These are phyloP conservation scores for Pygoscelis antarcticus DNA, from an alignment of 2,113 vertebrate genomes.

Conservation along the genomic window DNA sequence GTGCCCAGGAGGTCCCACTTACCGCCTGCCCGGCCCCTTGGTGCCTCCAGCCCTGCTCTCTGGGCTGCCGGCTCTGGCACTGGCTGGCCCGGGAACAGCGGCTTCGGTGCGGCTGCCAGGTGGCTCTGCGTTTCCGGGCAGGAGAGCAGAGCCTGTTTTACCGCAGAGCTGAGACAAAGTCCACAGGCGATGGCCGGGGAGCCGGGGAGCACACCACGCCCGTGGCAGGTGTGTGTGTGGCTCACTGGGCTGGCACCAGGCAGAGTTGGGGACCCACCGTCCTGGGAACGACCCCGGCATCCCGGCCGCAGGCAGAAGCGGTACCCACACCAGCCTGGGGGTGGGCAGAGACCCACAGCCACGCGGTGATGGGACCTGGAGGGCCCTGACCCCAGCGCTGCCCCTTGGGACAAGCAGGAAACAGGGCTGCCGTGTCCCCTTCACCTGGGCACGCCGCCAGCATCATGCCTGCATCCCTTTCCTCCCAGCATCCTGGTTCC, in stretches of 20 bases:
- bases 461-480: background rate
- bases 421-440: fast-evolving
- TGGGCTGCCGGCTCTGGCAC: background rate
- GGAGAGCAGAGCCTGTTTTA: background rate
- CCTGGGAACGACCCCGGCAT: background rate
- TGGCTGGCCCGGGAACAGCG: background rate
- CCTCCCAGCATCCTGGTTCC: background rate
- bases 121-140: background rate
- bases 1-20: background rate
- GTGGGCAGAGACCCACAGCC: background rate
- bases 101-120: background rate
- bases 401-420: background rate
- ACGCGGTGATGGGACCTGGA: fast-evolving
- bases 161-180: constrained; percentile 25
- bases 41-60: background rate
- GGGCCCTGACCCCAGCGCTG: background rate
- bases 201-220: background rate
- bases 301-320: fast-evolving
- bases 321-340: background rate
- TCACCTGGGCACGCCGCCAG: background rate
- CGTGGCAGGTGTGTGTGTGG: background rate
- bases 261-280: background rate
- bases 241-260: background rate
- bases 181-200: background rate
- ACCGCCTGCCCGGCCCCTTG: background rate